Conservation (phyloP, 2,888 invertebrate species). For the Muschampia staudingeri region DNA sequence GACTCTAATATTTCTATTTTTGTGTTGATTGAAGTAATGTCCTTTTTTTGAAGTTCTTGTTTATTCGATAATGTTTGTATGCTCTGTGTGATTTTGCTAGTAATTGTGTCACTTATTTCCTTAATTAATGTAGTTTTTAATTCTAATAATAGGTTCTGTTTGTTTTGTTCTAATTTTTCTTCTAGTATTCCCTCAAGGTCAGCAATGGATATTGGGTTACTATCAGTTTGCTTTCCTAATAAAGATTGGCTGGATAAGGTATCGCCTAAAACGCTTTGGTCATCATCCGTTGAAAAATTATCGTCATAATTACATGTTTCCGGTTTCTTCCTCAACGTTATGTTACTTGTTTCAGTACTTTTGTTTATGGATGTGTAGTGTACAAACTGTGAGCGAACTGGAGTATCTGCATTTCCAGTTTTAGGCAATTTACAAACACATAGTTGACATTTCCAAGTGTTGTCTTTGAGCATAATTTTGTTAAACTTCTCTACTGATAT, state of each 20-base stretch:
- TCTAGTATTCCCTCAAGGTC: neutral
- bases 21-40: neutral
- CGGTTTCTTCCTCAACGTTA: conserved; percentile 1
- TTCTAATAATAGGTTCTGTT: conserved; percentile 5
- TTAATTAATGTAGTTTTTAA: conserved; percentile 14
- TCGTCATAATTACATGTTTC: neutral
- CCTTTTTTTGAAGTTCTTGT: neutral
- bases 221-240: neutral
- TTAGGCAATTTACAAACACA: conserved; percentile 11
- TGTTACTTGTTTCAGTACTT: neutral
- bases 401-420: conserved; percentile 12
- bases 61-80: neutral
- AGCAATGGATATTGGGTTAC: neutral
- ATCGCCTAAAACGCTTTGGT: conserved; percentile 2
- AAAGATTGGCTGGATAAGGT: neutral
- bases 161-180: neutral
- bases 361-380: neutral
- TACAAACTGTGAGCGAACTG: neutral
- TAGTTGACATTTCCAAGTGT: conserved; percentile 16
- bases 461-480: conserved; percentile 14
- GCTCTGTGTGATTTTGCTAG: conserved; percentile 13
- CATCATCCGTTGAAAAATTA: neutral
- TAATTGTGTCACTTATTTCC: conserved; percentile 47
- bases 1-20: neutral
- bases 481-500: conserved; percentile 5